phyloP scores from a whole-genome alignment of 2,888 invertebrate genomes.

The Ecliptopera silaceata region DNA sequence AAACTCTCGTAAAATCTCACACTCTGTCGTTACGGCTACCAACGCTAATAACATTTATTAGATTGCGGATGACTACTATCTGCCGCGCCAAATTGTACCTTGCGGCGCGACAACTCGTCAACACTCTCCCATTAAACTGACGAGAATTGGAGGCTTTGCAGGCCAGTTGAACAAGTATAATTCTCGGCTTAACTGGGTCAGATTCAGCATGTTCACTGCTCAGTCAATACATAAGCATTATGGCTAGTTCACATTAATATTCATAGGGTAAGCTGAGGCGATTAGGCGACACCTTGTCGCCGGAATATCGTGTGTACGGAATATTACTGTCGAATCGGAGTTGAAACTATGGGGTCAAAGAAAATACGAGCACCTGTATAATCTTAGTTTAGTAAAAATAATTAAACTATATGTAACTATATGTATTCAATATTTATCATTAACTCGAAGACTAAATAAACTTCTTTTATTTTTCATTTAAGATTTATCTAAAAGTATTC shows the following conservation, averaged over 20 bases:
- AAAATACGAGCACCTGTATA: not conserved
- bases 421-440: no score
- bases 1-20: constrained; percentile 23
- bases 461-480: no score
- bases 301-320: constrained; percentile 9
- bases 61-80: constrained; percentile 14
- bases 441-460: no score
- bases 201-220: constrained; percentile 39
- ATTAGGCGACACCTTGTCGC: constrained; percentile 56
- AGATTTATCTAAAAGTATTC: no score
- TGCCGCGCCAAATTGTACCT: constrained; percentile 20
- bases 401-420: no score
- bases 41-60: constrained; percentile 24
- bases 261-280: constrained; percentile 54
- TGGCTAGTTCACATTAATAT: constrained; percentile 61
- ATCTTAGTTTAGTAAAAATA: not conserved
- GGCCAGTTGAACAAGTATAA: constrained; percentile 32
- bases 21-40: constrained; percentile 11
- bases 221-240: constrained; percentile 50
- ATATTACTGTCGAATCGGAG: constrained; percentile 16
- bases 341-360: constrained; percentile 7
- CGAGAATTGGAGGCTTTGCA: constrained; percentile 25
- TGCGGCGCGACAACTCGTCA: constrained; percentile 19
- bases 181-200: constrained; percentile 38
- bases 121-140: constrained; percentile 20